These are phyloP conservation scores for Leptinotarsa defecta DNA, from an alignment of 1,140 invertebrate species.

Conservation along the genomic window DNA sequence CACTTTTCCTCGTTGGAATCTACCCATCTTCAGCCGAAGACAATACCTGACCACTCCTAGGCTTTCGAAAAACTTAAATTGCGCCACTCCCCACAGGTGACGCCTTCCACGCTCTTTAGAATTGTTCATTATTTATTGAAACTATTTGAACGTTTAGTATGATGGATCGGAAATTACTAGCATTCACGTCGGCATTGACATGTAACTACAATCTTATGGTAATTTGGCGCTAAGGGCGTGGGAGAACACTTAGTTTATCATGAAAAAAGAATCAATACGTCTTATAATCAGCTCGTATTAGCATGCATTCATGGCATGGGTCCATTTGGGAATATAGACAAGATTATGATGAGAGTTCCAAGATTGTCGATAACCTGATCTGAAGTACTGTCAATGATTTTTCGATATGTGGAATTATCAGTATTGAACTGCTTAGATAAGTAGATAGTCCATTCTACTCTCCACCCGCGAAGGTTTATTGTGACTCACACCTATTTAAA, in stretches of 20 bases:
- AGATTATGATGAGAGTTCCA: no score
- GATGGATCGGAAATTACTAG: not conserved
- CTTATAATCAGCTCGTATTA: no score
- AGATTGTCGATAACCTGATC: no score
- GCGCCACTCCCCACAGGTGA: slow-evolving; percentile 1
- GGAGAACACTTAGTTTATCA: not conserved
- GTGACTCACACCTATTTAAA: no score
- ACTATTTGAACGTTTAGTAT: slow-evolving; percentile 1
- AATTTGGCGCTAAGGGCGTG: slow-evolving; percentile 2
- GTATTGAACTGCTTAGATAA: no score
- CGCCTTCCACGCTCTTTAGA: slow-evolving; percentile 4
- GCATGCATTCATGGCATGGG: no score
- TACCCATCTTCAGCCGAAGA: slow-evolving; percentile 2
- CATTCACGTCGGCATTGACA: not conserved
- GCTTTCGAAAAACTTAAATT: slow-evolving; percentile 9
- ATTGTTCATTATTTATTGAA: slow-evolving; percentile 9
- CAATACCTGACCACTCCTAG: not conserved
- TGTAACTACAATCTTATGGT: slow-evolving; percentile 6
- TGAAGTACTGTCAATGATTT: no score
- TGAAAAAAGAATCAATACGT: no score
- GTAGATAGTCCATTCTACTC: no score
- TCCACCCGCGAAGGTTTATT: no score
- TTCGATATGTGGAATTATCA: no score
- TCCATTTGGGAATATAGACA: no score
- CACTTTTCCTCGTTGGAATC: not conserved